A percentile compares a stretch with the other conserved stretches of the same genome.
Conservation (phyloP, 1,140 invertebrate species). For the Cydia splendana region DNA sequence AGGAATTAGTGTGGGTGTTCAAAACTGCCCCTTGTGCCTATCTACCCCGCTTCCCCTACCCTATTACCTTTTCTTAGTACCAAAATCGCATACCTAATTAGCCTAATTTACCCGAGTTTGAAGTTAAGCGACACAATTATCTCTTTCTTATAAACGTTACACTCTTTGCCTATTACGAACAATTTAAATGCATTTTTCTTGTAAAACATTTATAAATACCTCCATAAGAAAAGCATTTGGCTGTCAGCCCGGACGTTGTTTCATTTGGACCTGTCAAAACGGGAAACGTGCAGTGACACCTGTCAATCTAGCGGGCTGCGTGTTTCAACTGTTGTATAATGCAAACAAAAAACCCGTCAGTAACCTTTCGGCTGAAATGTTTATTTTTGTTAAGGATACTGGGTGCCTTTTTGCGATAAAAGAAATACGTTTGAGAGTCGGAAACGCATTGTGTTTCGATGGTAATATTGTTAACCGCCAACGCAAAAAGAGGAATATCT, state of each 20-base stretch:
- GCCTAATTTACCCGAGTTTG: too few species aligned
- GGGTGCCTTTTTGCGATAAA: neutral
- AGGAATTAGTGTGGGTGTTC: too few species aligned
- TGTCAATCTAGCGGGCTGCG: constrained; percentile 12
- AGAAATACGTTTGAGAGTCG: too few species aligned
- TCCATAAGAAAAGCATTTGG: neutral
- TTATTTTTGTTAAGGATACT: neutral
- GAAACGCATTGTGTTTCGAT: too few species aligned
- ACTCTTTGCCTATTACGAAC: too few species aligned
- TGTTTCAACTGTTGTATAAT: neutral
- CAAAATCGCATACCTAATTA: too few species aligned
- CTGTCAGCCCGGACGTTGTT: neutral
- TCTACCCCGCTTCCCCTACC: too few species aligned
- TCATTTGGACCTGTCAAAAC: constrained; percentile 15
- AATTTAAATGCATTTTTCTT: neutral
- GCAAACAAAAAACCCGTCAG: neutral
- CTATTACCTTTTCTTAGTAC: too few species aligned
- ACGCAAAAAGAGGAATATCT: neutral
- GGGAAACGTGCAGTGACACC: neutral
- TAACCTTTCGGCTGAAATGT: neutral
- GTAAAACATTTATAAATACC: neutral
- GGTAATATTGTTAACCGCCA: too few species aligned
- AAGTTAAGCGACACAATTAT: too few species aligned
- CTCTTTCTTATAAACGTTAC: too few species aligned
- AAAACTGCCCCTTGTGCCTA: too few species aligned